Base-by-base conservation (phyloP, 2,888 invertebrate species). In the Eristalinus sepulchralis region DNA sequence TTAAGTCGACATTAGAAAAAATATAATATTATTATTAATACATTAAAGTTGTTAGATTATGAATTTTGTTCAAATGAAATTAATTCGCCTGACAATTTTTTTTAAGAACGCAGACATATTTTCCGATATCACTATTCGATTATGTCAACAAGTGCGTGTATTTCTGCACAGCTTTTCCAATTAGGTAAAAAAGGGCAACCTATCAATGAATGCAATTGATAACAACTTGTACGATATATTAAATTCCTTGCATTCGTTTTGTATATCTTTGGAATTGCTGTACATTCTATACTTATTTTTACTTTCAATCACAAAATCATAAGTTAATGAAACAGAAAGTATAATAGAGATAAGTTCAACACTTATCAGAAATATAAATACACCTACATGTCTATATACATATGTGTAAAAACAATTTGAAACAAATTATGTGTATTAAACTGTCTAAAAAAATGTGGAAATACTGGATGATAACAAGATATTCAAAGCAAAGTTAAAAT, bases 1-100 rank as follows among this genome's bases (percentile, higher is more conserved):
- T 81, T 24, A 59, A 76, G 47, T 82, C 76, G 59, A 76, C 60
- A 72, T 39, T 53, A 76, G 39, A 70, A 79, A 78, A 67, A 13
- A 55, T 31, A 71, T 70, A 31, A 75, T 72, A 76, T 77, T 77
- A 81, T 81, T 77, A 82, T 67, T 67, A 71, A 62, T 76, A 77
- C 67, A 60, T 72, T 59, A 64, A 77, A 71, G 53, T 66, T 81
- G 39, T 75, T 47, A 17, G 8, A 47, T 17, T 17, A 17, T 17
- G 17, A 20, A 17, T 47, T 8, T 47, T 47, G 8, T 47, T 17
- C 5, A 47, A 47, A 47, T 47, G 17, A 47, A 17, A 17, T 47
- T 47, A 47, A 8, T 17, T 47, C 8, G 5, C 17, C 6, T 13
- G 13, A 39, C 39, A 5, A n/a, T 17, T 39, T 39, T 17, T n/a